Evolutionary conservation across 2,113 vertebrate genomes (phyloP), one percentile per base, ranked within the genome.

Genomic region (Hippocampus mohnikei): DNA sequence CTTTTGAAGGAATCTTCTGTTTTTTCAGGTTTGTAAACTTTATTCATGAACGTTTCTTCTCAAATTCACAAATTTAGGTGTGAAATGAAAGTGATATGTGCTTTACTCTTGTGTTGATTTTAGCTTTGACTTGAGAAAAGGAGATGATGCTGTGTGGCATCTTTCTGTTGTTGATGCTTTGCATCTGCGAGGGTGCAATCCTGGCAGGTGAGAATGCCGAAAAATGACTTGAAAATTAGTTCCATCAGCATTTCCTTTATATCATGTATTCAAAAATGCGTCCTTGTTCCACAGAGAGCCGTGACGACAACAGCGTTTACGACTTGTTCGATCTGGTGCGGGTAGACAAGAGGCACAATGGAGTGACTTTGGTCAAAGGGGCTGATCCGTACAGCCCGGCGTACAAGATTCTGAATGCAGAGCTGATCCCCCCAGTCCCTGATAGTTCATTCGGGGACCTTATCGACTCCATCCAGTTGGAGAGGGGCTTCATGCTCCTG

Each of bases 401-500:
- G 52, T 99, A 95, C 81, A 96, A 94, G 73, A 93, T 99, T 40
- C 93, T 98, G 68, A 94, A 98, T 71, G 92, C 97, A 73, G 92
- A 92, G 85, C 91, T 93, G 86, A 98, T 98, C 80, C 96, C 96
- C 81, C 79, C 94, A 0, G 84, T 97, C 66, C 94, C 96, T 13
- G 95, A 97, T 29, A 86, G 88, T 61, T 93, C 92, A 87, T 95
- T 98, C 90, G 93, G 95, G 91, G 96, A 98, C 92, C 92, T 99
- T 21, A 60, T 99, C 71, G 94, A 98, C 85, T 94, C 95, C 60
- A 94, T 99, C 71, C 93, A 95, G 41, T 90, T 90, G 0, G 97
- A 99, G 82, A 94, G 94, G 55, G 97, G 97, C 25, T 99, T 99
- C 85, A 92, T 99, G 62, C 93, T 99, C 63, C 86, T 98, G 82